A percentile compares a stretch with the other conserved stretches of the same genome.
These are phyloP conservation scores for Tragopan temminckii DNA, from an alignment of 2,797 vertebrate genomes.

Conservation along the genomic window DNA sequence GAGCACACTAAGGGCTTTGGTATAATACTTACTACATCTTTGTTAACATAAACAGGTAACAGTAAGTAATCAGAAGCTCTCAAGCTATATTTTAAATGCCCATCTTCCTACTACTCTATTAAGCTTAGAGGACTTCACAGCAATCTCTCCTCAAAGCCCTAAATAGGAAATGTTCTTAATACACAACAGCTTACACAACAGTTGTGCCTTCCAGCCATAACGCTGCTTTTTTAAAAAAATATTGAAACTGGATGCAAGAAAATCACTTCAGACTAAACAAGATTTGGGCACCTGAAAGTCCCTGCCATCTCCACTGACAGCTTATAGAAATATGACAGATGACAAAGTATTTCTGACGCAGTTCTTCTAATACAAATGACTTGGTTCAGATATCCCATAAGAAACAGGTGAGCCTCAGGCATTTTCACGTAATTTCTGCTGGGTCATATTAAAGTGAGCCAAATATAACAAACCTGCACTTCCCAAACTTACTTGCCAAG, in stretches of 20 bases:
- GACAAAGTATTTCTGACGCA: neutral
- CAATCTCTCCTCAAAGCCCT: neutral
- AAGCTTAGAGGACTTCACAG: neutral
- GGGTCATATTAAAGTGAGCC: neutral
- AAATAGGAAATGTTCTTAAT: neutral
- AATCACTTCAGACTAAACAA: neutral
- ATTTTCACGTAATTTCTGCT: neutral
- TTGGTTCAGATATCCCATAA: neutral
- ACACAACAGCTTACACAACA: too few species aligned
- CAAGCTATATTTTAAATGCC: neutral
- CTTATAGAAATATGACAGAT: conserved; percentile 17
- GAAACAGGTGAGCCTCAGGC: neutral
- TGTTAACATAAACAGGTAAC: neutral
- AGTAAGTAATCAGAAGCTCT: neutral
- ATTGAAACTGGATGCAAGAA: neutral
- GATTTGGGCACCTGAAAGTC: neutral
- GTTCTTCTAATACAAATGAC: neutral
- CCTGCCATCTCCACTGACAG: conserved; percentile 39
- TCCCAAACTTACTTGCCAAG: neutral
- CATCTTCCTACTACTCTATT: neutral
- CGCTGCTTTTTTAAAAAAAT: neutral
- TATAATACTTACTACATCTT: neutral
- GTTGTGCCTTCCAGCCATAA: neutral
- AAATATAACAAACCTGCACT: neutral
- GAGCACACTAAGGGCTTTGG: neutral